phyloP scores from a whole-genome alignment of 2,888 invertebrate species.

The Amaurobius ferox region DNA sequence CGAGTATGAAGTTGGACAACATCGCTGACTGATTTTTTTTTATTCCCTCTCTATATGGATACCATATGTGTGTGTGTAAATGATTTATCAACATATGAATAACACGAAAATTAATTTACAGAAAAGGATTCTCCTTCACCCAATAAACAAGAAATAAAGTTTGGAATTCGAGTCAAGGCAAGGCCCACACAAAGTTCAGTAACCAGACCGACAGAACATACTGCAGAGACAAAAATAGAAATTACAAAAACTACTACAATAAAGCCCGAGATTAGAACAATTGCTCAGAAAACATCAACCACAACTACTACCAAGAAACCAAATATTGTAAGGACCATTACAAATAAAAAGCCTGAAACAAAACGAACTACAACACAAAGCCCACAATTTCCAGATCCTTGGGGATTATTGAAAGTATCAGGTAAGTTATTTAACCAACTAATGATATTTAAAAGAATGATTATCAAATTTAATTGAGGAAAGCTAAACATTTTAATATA shows the following conservation, averaged over 20 bases:
- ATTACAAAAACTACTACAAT: not conserved
- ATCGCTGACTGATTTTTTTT: too few relatives aligned
- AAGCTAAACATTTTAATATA: too few relatives aligned
- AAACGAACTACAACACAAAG: not conserved
- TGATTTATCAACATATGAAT: too few relatives aligned
- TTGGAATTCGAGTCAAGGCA: constrained; percentile 32
- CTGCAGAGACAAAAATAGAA: constrained; percentile 77
- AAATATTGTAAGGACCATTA: not conserved
- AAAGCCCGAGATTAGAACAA: constrained; percentile 6
- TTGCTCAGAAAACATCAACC: not conserved
- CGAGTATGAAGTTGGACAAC: too few relatives aligned
- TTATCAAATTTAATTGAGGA: too few relatives aligned
- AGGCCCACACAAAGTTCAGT: not conserved
- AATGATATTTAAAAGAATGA: too few relatives aligned
- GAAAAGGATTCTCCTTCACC: not conserved
- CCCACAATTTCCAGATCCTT: constrained; percentile 48
- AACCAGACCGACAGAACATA: constrained; percentile 70
- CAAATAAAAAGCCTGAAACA: not conserved
- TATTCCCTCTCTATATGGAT: too few relatives aligned
- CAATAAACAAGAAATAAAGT: constrained; percentile 11
- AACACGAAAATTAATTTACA: not conserved
- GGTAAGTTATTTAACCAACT: too few relatives aligned
- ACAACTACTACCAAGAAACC: constrained; percentile 4
- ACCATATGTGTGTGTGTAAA: too few relatives aligned
- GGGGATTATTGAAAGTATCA: constrained; percentile 73